Evolutionary conservation across 2,888 invertebrate species (phyloP), one percentile per base, ranked within the genome.

Genomic region (Lepetodrilus schrolli): DNA sequence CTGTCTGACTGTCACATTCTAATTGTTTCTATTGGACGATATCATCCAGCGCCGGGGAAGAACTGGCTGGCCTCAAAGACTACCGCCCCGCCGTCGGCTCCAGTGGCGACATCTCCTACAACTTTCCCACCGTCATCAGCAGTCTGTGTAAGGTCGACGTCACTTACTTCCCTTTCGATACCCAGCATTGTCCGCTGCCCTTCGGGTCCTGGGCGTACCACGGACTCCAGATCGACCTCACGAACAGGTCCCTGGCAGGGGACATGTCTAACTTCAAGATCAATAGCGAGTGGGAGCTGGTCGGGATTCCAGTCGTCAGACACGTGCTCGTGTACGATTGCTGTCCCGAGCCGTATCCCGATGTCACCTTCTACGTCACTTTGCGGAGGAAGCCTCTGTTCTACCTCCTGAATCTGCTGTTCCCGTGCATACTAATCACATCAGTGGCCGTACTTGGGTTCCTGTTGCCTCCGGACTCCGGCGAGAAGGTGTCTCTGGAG

Each of bases 141-240:
- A 91, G 91, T 76, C 90, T 92, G n/a, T 92, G 92, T 81, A 91
- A 91, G 70, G 91, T 92, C 0, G 86, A 87, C 76, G 90, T 90
- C 72, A 91, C 91, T n/a, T 92, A 91, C 81, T 92, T 92, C 84
- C 92, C 92, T 2, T 92, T 92, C 83, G 92, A 92, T 81, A 91
- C 90, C 66, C 92, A 92, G 66, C 70, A 74, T 5, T 82, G 81
- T 73, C 66, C 72, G 2, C 66, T 69, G 21, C 43, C 38, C 30
- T 70, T 58, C 47, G 65, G 68, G 23, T 74, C 86, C 13, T 86
- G 85, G 86, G 82, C 84, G 0, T 82, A 86, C 66, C 77, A 83
- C 65, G 86, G 84, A 5, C 51, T 74, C 26, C 76, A 78, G 68
- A 8, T 74, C n/a, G 20, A 77, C 74, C 38, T 68, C n/a, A 69